Conservation (phyloP, 2,797 vertebrate species). For the Hypotaenidia philippensis region DNA sequence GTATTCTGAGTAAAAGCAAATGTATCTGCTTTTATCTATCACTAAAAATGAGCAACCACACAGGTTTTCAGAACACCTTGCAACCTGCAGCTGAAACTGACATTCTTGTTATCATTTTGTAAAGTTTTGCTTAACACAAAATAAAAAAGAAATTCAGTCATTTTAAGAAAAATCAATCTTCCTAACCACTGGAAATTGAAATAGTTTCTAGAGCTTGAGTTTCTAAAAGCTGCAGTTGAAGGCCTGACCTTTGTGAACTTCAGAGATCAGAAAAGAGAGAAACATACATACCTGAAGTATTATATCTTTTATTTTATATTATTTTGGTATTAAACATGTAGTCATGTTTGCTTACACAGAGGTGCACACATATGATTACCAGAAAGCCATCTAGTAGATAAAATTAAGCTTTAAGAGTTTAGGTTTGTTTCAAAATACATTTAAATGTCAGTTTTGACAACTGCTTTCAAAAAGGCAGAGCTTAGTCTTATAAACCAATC, state of each 20-base stretch:
- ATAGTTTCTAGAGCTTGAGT: conserved; percentile 5
- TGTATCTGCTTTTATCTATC: neutral
- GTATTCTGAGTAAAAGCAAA: conserved; percentile 22
- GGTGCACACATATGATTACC: neutral
- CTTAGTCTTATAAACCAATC: conserved; percentile 95
- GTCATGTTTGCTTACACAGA: neutral
- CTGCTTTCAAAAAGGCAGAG: conserved; percentile 85
- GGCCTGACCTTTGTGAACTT: conserved; percentile 36
- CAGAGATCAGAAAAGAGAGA: conserved; percentile 12
- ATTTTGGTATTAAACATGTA: conserved; percentile 21
- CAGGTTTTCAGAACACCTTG: neutral
- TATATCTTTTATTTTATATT: neutral
- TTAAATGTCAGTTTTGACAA: conserved; percentile 85
- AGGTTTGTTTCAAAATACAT: conserved; percentile 80
- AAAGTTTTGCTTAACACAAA: conserved; percentile 3
- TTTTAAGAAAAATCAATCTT: conserved; percentile 41
- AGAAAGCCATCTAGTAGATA: neutral
- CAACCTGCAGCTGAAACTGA: conserved; percentile 4
- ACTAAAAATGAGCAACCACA: neutral
- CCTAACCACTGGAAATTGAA: conserved; percentile 31
- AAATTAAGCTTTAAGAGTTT: conserved; percentile 29
- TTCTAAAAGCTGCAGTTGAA: conserved; percentile 27
- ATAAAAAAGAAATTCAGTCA: conserved; percentile 6
- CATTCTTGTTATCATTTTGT: conserved; percentile 12
- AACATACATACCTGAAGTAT: neutral